Evolutionary conservation across 37 sponge, comb jelly and placozoan genomes (phyloP).

Genomic region (Chondrilla cf. caribensis): DNA sequence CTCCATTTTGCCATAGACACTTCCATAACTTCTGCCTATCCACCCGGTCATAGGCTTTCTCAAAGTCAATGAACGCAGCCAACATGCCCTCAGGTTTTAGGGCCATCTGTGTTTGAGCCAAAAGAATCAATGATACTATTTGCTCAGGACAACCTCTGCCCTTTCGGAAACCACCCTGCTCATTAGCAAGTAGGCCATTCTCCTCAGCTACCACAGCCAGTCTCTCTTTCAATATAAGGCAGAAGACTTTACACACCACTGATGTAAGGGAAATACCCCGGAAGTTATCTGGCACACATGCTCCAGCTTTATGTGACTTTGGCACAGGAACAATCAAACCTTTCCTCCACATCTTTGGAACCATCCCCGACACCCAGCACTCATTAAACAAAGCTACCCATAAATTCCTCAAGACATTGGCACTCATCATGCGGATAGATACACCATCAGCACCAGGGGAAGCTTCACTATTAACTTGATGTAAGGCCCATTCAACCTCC

Average conservation of each 20-base stretch:
- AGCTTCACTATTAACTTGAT: not conserved
- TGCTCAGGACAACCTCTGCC: conserved; percentile 9
- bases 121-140: not conserved
- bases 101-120: not conserved
- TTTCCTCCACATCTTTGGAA: not conserved
- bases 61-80: not conserved
- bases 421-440: not conserved
- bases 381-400: not conserved
- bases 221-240: not conserved
- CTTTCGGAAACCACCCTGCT: conserved; percentile 23
- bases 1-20: not conserved
- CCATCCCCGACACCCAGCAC: not conserved
- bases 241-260: not conserved
- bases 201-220: not conserved
- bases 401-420: not conserved
- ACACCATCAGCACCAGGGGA: not conserved
- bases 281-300: not conserved
- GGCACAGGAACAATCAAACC: not conserved
- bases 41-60: conserved; percentile 4
- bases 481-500: not conserved
- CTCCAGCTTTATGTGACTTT: not conserved
- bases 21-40: not conserved
- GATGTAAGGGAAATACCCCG: not conserved
- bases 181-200: not conserved
- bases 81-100: not conserved